Base-by-base conservation (phyloP, 1,140 invertebrate species). In the Pomacea maculata region DNA sequence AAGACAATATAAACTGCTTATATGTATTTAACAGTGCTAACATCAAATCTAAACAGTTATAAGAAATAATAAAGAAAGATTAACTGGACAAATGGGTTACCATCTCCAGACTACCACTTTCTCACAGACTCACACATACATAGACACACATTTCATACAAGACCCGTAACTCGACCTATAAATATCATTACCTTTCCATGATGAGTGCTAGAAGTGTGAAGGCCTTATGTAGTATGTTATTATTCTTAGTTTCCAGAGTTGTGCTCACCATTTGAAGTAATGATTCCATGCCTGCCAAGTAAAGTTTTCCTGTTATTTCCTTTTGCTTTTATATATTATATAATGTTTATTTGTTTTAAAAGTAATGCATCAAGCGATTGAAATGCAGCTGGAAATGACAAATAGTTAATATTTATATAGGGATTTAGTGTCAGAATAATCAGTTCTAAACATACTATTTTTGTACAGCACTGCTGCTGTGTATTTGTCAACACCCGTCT, bases 161-260 rank as follows among this genome's bases (percentile, higher is more conserved):
- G 9, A 61, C 15, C 15, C 15, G 1, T 61, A 17, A 9, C 15
- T 61, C 15, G 9, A 11, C 21, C 10, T 12, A 70, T 2, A 70
- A 2, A 25, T 70, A 12, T 17, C 15, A 2, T 63, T 76, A 76
- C 75, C 57, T 76, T 63, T 76, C n/a, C 11, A 76, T 19, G 29
- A 76, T 45, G 25, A 61, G n/a, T 4, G 75, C 21, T 1, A 76
- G 75, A 21, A 76, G 75, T 63, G 21, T 76, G 12, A 64, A 76
- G 19, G 55, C 75, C 19, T 64, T 76, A 29, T 25, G 25, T 0
- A 76, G 57, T 9, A 76, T 61, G n/a, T 55, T 64, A 64, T 63
- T 61, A 64, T 76, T 76, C 57, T 76, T 54, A 5, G 75, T 76
- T 76, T 21, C 57, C 75, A 76, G 8, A 21, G 61, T 8, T n/a